These are phyloP conservation scores for Rafetus swinhoei DNA, from an alignment of 2,113 vertebrate species.

Conservation along the genomic window DNA sequence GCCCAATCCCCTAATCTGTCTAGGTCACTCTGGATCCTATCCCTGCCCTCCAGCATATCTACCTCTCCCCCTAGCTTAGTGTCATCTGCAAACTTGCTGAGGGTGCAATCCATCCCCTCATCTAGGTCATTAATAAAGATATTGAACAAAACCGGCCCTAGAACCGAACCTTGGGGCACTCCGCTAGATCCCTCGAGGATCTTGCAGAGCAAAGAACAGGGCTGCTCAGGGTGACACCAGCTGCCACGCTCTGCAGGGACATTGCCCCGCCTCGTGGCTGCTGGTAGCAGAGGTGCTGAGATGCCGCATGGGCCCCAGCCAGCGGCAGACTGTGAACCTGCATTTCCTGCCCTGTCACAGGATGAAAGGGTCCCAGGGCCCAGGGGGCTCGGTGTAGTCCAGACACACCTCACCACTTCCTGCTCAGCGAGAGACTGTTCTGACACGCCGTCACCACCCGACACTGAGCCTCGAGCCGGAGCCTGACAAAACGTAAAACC, in stretches of 20 bases:
- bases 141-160: too few species aligned
- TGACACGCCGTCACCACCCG: too few species aligned
- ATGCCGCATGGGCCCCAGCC: background rate
- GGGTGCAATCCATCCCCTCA: too few species aligned
- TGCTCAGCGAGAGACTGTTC: background rate
- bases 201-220: background rate
- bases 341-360: background rate
- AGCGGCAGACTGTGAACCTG: background rate
- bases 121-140: too few species aligned
- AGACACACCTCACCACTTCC: background rate
- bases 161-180: too few species aligned
- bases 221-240: background rate
- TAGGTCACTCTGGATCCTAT: too few species aligned
- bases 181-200: background rate
- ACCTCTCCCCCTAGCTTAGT: too few species aligned
- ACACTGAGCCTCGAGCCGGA: background rate
- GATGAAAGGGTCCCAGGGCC: background rate
- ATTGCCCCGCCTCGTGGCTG: too few species aligned
- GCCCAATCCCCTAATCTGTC: too few species aligned
- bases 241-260: background rate
- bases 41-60: too few species aligned
- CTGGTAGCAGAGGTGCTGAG: background rate
- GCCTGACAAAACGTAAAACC: background rate
- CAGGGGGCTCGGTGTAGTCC: too few species aligned
- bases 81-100: too few species aligned